Conservation (phyloP, 1,140 invertebrate species). For the Drosophila kohkoa region DNA sequence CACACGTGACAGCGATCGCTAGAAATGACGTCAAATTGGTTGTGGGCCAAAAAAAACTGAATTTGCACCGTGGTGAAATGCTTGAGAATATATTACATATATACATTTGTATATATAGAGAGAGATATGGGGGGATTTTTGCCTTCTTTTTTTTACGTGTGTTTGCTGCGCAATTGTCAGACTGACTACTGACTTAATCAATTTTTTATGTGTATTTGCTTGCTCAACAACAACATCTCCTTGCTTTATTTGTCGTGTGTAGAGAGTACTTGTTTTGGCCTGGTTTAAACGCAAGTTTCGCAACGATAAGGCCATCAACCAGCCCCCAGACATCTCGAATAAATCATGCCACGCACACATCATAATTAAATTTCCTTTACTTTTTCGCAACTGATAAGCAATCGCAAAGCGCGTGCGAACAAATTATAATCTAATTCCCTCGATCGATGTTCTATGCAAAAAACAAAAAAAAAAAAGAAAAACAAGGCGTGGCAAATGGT, state of each 20-base stretch:
- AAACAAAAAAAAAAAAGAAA: not conserved
- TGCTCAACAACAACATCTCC: slow-evolving; percentile 39
- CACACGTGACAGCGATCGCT: slow-evolving; percentile 54
- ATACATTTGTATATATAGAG: slow-evolving; percentile 8
- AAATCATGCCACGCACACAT: slow-evolving; percentile 51
- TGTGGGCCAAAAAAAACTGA: slow-evolving; percentile 51
- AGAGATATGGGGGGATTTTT: slow-evolving; percentile 26
- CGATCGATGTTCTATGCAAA: slow-evolving; percentile 27
- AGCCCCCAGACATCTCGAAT: slow-evolving; percentile 21
- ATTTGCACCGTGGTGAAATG: slow-evolving; percentile 68
- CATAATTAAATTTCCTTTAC: slow-evolving; percentile 43
- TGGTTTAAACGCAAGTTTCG: not conserved
- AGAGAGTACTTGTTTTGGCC: slow-evolving; percentile 5
- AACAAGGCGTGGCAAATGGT: slow-evolving; percentile 24
- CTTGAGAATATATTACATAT: slow-evolving; percentile 19
- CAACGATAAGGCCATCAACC: slow-evolving; percentile 16
- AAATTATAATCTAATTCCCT: slow-evolving; percentile 21
- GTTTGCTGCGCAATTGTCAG: slow-evolving; percentile 45
- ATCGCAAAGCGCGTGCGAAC: slow-evolving; percentile 44
- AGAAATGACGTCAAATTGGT: slow-evolving; percentile 65
- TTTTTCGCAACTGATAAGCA: slow-evolving; percentile 45
- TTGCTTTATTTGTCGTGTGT: slow-evolving; percentile 51
- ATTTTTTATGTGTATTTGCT: slow-evolving; percentile 52
- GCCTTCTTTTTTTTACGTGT: slow-evolving; percentile 18
- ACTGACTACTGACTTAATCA: slow-evolving; percentile 55